Percentiles rank a stretch among this genome's conserved stretches.
Conservation (phyloP, 2,888 invertebrate species). For the Ditula angustiorana region DNA sequence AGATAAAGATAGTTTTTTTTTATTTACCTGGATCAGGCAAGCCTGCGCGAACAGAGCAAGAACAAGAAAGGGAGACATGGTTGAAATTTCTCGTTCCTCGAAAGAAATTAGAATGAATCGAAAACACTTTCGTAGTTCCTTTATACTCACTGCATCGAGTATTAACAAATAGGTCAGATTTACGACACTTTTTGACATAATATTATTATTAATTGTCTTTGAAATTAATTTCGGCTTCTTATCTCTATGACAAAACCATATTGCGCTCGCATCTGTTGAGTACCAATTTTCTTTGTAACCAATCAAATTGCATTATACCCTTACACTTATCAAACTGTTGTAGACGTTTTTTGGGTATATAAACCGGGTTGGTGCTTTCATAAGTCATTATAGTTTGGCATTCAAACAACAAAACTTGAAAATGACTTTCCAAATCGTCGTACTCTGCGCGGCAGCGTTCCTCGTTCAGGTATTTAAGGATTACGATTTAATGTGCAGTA, state of each 20-base stretch:
- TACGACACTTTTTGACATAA: not conserved
- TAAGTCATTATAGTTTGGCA: not conserved
- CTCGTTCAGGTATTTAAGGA: conserved; percentile 21
- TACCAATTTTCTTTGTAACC: not conserved
- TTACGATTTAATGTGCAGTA: not conserved
- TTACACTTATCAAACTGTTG: not conserved
- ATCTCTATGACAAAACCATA: not conserved
- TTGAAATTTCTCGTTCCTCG: not conserved
- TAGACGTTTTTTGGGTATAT: not conserved
- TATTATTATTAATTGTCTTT: not conserved
- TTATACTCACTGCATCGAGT: conserved; percentile 1
- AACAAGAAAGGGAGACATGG: conserved; percentile 23
- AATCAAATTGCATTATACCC: not conserved
- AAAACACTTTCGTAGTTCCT: not conserved
- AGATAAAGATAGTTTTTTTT: not conserved
- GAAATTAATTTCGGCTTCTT: not conserved
- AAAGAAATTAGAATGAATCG: conserved; percentile 1
- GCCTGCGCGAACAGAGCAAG: conserved; percentile 17
- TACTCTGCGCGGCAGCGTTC: conserved; percentile 20
- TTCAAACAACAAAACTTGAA: not conserved
- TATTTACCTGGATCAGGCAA: conserved; percentile 30
- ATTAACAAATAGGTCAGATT: not conserved
- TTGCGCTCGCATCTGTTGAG: not conserved
- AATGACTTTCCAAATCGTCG: conserved; percentile 16
- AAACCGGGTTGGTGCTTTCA: not conserved